These are phyloP conservation scores for Timema podura DNA, from an alignment of 2,888 invertebrate species.

Conservation along the genomic window DNA sequence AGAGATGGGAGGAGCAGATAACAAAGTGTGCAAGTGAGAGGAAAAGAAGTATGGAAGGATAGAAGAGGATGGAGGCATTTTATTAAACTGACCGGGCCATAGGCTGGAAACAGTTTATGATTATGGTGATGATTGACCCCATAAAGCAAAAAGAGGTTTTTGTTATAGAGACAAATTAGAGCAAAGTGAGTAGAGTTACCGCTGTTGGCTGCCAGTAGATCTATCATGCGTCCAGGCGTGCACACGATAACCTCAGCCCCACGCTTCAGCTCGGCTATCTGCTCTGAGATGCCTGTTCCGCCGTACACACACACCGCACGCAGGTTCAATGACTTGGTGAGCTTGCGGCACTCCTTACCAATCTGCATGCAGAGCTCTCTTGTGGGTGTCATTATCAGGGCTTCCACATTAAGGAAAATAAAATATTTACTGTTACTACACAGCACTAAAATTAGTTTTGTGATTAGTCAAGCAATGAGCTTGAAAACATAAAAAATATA, in stretches of 20 bases:
- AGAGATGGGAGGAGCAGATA: too few relatives aligned
- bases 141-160: too few relatives aligned
- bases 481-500: slow-evolving; percentile 8
- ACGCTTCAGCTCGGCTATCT: slow-evolving; percentile 93
- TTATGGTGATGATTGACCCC: too few relatives aligned
- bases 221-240: slow-evolving; percentile 99
- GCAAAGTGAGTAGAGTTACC: slow-evolving; percentile 48
- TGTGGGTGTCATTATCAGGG: slow-evolving; percentile 97
- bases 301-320: slow-evolving; percentile 96
- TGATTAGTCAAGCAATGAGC: too few relatives aligned
- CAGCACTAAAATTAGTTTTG: too few relatives aligned
- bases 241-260: slow-evolving; percentile 98
- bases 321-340: slow-evolving; percentile 81
- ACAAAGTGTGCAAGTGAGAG: too few relatives aligned
- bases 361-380: slow-evolving; percentile 99
- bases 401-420: slow-evolving; percentile 41
- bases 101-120: too few relatives aligned
- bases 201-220: slow-evolving; percentile 98
- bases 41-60: too few relatives aligned
- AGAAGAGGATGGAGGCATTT: too few relatives aligned
- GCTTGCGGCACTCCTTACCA: slow-evolving; percentile 91
- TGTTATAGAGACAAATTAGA: too few relatives aligned
- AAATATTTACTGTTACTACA: neutral
- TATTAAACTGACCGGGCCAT: too few relatives aligned
- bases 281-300: slow-evolving; percentile 94